phyloP scores from a whole-genome alignment of 1,140 invertebrate species.

The Tribolium madens region DNA sequence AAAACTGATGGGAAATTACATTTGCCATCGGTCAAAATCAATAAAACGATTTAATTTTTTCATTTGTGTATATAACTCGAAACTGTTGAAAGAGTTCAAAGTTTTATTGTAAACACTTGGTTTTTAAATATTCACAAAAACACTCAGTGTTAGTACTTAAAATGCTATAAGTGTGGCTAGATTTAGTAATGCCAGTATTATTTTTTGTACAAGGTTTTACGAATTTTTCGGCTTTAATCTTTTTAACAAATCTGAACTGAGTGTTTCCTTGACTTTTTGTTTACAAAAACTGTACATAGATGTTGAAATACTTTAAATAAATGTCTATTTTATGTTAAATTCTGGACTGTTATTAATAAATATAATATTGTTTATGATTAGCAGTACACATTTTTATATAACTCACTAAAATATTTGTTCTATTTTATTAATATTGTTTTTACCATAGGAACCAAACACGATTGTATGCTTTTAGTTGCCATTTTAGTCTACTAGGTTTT shows the following conservation, averaged over 20 bases:
- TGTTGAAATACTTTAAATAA: slow-evolving; percentile 34
- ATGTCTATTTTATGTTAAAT: slow-evolving; percentile 42
- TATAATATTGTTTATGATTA: background rate
- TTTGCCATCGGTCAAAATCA: slow-evolving; percentile 56
- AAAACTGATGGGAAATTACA: slow-evolving; percentile 49
- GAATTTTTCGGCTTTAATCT: background rate
- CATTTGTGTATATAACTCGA: slow-evolving; percentile 30
- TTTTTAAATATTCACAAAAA: slow-evolving; percentile 25
- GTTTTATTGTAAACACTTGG: slow-evolving; percentile 30
- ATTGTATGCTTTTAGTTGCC: slow-evolving; percentile 21
- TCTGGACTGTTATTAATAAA: slow-evolving; percentile 14
- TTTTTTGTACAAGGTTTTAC: slow-evolving; percentile 8
- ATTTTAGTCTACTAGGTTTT: slow-evolving; percentile 34
- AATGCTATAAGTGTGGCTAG: slow-evolving; percentile 34
- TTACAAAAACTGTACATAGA: background rate
- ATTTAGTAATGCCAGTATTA: slow-evolving; percentile 41
- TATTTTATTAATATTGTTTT: slow-evolving; percentile 4
- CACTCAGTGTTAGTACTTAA: slow-evolving; percentile 38
- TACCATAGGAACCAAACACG: background rate
- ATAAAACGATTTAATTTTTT: slow-evolving; percentile 56
- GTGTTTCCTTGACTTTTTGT: slow-evolving; percentile 30
- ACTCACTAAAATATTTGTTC: slow-evolving; percentile 8
- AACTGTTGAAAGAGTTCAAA: slow-evolving; percentile 23
- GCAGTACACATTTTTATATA: background rate
- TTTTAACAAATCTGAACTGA: slow-evolving; percentile 11